These are phyloP conservation scores for Drosophila navojoa DNA, from an alignment of 1,140 invertebrate species.

Conservation along the genomic window DNA sequence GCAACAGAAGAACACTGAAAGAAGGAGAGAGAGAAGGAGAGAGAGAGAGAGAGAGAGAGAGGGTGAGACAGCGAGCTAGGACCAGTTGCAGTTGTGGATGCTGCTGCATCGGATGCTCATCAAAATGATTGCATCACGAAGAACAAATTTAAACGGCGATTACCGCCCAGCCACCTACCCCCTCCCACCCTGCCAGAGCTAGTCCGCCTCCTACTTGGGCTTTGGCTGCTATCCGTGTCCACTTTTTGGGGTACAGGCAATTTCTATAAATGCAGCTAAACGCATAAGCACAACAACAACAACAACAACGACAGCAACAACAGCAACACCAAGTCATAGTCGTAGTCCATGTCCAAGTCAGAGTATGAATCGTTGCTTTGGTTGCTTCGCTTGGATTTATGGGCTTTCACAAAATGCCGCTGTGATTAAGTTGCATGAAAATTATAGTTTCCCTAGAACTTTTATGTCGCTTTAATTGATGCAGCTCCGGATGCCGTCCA, in stretches of 20 bases:
- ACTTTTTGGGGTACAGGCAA: constrained; percentile 60
- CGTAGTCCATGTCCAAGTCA: background rate
- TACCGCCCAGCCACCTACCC: constrained; percentile 46
- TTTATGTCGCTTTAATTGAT: constrained; percentile 79
- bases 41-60: background rate
- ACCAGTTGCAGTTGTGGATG: constrained; percentile 13
- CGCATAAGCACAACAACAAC: constrained; percentile 47
- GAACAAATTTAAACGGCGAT: constrained; percentile 80
- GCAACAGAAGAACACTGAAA: constrained; percentile 6
- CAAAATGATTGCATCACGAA: constrained; percentile 82
- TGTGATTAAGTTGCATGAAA: constrained; percentile 76
- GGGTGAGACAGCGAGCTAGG: background rate
- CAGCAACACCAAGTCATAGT: constrained; percentile 11
- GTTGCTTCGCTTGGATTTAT: constrained; percentile 44
- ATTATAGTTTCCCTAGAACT: constrained; percentile 75
- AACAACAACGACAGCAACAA: constrained; percentile 19
- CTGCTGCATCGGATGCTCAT: constrained; percentile 50
- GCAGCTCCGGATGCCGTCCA: constrained; percentile 63
- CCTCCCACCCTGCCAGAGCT: background rate
- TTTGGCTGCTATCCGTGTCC: constrained; percentile 42
- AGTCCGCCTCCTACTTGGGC: background rate
- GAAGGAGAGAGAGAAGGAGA: background rate
- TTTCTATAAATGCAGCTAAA: constrained; percentile 79
- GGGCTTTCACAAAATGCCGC: constrained; percentile 64
- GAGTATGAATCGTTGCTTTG: constrained; percentile 15